Evolutionary conservation across 1,140 invertebrate species (phyloP).

Genomic region (Melanaphis sacchari): DNA sequence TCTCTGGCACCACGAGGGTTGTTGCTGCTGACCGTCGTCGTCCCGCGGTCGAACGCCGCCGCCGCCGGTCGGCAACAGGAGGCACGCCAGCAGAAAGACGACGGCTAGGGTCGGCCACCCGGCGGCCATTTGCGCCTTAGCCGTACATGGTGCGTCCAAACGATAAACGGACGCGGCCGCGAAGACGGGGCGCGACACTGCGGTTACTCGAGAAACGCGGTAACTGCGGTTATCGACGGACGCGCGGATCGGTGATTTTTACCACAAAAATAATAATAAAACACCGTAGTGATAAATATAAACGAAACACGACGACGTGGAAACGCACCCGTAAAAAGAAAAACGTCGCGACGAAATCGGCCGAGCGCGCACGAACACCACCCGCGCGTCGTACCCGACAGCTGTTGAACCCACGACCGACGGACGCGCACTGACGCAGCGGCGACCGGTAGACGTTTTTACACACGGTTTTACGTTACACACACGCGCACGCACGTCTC

Average conservation of each 20-base stretch:
- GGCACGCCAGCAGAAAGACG: conserved; percentile 15
- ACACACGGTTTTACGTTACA: background rate
- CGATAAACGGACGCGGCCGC: background rate
- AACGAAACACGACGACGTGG: too few relatives aligned
- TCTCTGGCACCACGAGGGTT: background rate
- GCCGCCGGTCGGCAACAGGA: conserved; percentile 25
- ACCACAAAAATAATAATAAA: too few relatives aligned
- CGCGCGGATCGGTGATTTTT: too few relatives aligned
- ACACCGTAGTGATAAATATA: too few relatives aligned
- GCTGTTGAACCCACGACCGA: background rate
- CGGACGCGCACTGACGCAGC: conserved; percentile 41
- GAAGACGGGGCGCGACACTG: background rate
- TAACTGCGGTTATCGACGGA: background rate
- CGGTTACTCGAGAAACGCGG: background rate
- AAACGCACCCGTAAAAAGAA: background rate
- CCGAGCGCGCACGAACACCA: background rate
- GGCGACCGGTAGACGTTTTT: background rate
- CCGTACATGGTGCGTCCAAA: conserved; percentile 2
- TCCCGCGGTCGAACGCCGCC: background rate
- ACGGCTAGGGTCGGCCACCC: conserved; percentile 15
- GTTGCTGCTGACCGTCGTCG: background rate
- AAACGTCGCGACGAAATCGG: background rate
- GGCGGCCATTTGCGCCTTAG: conserved; percentile 30
- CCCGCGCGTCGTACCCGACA: too few relatives aligned
- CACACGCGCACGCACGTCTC: background rate